Evolutionary conservation across 2,797 vertebrate genomes (phyloP).

Genomic region (Chromobotia macracanthus): DNA sequence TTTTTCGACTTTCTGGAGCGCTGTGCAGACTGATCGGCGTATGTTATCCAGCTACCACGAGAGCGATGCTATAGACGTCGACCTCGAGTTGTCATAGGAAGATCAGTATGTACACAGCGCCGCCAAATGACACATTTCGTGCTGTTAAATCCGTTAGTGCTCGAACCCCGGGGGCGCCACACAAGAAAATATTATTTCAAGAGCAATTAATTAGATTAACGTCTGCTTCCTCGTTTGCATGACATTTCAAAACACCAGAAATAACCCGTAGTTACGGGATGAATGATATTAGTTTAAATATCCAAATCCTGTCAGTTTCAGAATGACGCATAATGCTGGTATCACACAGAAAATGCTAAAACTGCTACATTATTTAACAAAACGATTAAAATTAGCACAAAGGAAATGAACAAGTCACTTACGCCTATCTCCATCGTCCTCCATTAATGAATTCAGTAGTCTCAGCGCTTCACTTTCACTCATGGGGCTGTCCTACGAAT

Average conservation of each 20-base stretch:
- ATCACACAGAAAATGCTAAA: background rate
- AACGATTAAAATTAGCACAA: background rate
- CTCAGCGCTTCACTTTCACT: background rate
- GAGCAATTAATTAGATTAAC: background rate
- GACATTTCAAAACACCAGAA: background rate
- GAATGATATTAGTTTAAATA: background rate
- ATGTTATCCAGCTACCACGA: too few species aligned
- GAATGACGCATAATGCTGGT: background rate
- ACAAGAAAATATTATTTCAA: background rate
- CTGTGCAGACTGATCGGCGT: too few species aligned
- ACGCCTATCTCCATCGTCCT: too few species aligned
- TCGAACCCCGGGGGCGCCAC: background rate
- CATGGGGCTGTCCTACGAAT: background rate
- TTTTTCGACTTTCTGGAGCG: too few species aligned
- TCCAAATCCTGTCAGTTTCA: background rate
- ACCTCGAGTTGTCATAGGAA: too few species aligned
- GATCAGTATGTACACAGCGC: too few species aligned
- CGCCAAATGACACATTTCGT: too few species aligned
- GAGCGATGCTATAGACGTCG: too few species aligned
- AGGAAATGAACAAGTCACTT: background rate
- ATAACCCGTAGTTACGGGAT: background rate
- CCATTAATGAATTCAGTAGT: background rate
- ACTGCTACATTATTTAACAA: background rate
- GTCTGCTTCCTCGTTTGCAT: background rate
- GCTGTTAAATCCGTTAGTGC: background rate